Conservation (phyloP, 2,113 vertebrate species). For the Ellobius talpinus region DNA sequence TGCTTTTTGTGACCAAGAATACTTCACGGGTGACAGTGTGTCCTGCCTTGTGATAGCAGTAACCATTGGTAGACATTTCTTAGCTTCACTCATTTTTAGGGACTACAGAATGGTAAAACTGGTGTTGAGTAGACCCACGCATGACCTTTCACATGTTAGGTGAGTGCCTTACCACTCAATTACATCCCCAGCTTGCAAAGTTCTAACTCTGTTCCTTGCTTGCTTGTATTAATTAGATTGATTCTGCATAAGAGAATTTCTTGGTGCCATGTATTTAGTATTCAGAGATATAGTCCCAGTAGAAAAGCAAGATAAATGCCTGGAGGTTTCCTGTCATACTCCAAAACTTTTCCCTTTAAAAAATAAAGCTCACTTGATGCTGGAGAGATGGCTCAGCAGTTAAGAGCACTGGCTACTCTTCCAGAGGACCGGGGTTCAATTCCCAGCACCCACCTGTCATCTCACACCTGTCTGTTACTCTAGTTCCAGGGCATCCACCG, state of each 20-base stretch:
- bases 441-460: too few relatives aligned
- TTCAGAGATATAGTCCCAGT: neutral
- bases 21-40: neutral
- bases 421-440: too few relatives aligned
- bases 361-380: neutral
- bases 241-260: constrained; percentile 23
- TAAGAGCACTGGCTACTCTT: too few relatives aligned
- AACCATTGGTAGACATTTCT: neutral
- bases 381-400: too few relatives aligned
- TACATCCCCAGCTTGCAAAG: neutral
- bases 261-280: neutral
- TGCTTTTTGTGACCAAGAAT: neutral
- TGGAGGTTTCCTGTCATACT: neutral
- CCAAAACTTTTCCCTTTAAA: neutral
- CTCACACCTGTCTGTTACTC: neutral
- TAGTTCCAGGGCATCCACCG: neutral
- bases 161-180: too few relatives aligned
- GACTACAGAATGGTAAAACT: neutral
- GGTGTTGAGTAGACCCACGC: neutral
- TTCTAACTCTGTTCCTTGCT: neutral
- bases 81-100: neutral
- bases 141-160: neutral
- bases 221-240: neutral
- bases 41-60: neutral
- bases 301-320: neutral